Evolutionary conservation across 2,797 vertebrate genomes (phyloP).

Genomic region (Darevskia nairensis): DNA sequence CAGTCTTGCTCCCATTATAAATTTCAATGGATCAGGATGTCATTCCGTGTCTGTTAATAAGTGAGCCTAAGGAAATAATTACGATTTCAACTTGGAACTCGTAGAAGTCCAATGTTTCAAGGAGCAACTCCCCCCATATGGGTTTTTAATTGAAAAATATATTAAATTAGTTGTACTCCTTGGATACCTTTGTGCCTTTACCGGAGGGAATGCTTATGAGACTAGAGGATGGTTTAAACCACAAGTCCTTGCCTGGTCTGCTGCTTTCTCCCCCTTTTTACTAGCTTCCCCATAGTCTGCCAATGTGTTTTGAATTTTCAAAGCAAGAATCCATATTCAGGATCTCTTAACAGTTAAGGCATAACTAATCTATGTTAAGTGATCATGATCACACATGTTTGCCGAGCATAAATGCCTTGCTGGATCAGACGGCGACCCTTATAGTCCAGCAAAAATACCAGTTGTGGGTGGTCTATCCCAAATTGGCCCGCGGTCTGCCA

Average conservation of each 20-base stretch:
- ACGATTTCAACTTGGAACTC: slow-evolving; percentile 71
- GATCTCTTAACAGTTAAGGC: background rate
- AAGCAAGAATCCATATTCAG: background rate
- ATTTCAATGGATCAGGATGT: background rate
- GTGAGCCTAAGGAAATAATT: slow-evolving; percentile 67
- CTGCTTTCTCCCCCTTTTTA: too few species aligned
- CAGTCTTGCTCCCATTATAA: too few species aligned
- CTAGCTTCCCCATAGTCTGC: background rate
- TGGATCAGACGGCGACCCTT: background rate
- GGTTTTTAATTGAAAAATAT: slow-evolving; percentile 62
- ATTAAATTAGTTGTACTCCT: slow-evolving; percentile 60
- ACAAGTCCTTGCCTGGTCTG: background rate
- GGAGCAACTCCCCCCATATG: slow-evolving; percentile 48
- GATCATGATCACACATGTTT: background rate
- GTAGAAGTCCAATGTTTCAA: slow-evolving; percentile 58
- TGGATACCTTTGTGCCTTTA: slow-evolving; percentile 59
- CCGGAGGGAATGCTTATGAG: slow-evolving; percentile 63
- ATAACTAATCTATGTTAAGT: background rate
- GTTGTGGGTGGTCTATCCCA: background rate
- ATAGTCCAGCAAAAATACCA: background rate
- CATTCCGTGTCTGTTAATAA: slow-evolving; percentile 54
- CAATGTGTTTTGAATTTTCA: background rate
- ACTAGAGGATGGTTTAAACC: slow-evolving; percentile 50
- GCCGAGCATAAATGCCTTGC: background rate
- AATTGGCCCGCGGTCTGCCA: background rate